These are phyloP conservation scores for Bombus sibiricus DNA, from an alignment of 1,140 invertebrate genomes.

Conservation along the genomic window DNA sequence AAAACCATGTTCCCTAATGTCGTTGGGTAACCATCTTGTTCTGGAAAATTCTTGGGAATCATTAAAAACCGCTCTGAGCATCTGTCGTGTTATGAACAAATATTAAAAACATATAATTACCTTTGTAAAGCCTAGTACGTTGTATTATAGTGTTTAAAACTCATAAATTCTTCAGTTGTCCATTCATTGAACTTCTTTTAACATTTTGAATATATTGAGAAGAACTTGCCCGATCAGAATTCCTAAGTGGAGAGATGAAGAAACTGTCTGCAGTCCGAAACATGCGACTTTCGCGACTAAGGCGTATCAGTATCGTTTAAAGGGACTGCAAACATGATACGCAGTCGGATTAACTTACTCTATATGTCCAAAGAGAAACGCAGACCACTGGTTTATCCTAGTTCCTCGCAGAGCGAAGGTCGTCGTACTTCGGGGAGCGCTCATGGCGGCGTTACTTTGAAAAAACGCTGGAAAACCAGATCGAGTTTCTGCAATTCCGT, in stretches of 20 bases:
- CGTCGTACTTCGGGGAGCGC: conserved; percentile 49
- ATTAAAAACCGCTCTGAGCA: neutral
- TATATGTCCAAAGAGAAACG: conserved; percentile 41
- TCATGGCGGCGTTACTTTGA: conserved; percentile 37
- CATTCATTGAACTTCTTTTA: neutral
- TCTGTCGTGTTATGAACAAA: neutral
- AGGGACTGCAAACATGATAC: conserved; percentile 50
- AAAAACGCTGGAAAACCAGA: conserved; percentile 16
- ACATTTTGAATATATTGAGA: no score
- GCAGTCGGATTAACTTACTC: conserved; percentile 45
- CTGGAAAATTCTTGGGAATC: neutral
- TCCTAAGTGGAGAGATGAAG: neutral
- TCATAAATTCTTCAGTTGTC: no score
- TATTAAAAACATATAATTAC: neutral
- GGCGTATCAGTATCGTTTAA: conserved; percentile 50
- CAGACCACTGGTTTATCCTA: conserved; percentile 57
- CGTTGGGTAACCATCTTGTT: neutral
- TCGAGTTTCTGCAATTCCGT: conserved; percentile 34
- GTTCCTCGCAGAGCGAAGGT: conserved; percentile 51
- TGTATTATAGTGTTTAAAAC: neutral
- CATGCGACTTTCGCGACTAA: conserved; percentile 22
- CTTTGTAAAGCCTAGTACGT: neutral
- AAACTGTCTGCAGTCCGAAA: neutral
- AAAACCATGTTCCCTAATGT: neutral
- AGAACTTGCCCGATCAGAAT: neutral